These are phyloP conservation scores for Pseudomyrmex gracilis DNA, from an alignment of 1,140 invertebrate species.

Conservation along the genomic window DNA sequence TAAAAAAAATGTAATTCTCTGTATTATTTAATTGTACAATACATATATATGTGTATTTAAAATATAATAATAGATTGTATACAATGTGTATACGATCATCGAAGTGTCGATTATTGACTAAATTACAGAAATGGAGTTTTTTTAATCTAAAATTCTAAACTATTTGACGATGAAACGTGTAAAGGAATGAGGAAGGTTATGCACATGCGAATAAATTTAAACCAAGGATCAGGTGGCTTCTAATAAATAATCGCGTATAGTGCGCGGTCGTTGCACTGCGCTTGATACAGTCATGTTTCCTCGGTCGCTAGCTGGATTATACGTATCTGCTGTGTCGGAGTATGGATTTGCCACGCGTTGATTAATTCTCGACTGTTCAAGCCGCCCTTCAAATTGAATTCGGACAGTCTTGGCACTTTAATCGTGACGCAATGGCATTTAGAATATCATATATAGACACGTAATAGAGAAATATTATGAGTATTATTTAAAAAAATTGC, in stretches of 20 bases:
- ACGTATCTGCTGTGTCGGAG: conserved; percentile 43
- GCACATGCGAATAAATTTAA: neutral
- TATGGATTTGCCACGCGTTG: conserved; percentile 60
- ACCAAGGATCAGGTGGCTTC: conserved; percentile 18
- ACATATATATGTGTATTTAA: neutral
- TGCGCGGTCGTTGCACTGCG: conserved; percentile 23
- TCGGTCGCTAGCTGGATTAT: conserved; percentile 57
- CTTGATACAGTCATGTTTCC: conserved; percentile 62
- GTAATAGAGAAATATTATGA: too few species aligned
- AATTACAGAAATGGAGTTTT: neutral
- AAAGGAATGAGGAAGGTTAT: neutral
- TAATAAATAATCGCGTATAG: conserved; percentile 46
- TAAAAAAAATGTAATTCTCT: conserved; percentile 11
- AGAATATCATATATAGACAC: neutral
- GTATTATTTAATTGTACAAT: neutral
- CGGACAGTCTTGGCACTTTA: conserved; percentile 42
- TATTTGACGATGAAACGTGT: too few species aligned
- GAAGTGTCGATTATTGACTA: neutral
- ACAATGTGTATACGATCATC: too few species aligned
- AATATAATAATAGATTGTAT: too few species aligned
- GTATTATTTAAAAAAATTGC: too few species aligned
- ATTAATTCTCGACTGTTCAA: conserved; percentile 59
- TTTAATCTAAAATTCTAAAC: too few species aligned
- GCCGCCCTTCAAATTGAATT: conserved; percentile 54
- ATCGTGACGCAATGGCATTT: conserved; percentile 21